Base-by-base conservation (phyloP, 2,888 invertebrate genomes). In the Barypeithes pellucidus region DNA sequence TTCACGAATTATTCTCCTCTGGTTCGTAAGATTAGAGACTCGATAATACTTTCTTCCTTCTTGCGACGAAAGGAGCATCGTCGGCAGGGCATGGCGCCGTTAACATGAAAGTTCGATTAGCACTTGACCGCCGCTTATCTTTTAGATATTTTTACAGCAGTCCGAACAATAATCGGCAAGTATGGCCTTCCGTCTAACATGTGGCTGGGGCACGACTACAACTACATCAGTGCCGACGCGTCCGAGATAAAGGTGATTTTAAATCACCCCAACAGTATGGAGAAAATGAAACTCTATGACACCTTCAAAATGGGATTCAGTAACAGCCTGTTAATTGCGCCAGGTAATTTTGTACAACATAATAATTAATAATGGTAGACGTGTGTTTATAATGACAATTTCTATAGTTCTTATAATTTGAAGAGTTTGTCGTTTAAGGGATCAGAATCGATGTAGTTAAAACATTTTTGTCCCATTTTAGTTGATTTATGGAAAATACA, bases 121-220 rank as follows among this genome's bases (percentile, higher is more conserved):
- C 33, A 5, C 8, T 33, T 45, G 18, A 18, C 24, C 52, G 66
- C 18, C 18, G 14, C 18, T 8, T 20, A 18, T 20, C n/a, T 24
- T 72, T 50, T 59, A 77, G 77, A 77, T 66, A n/a, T 77, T 20
- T 74, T 70, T 9, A 62, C 41, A 7, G 67, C 60, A n/a, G 29
- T 73, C 0, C 70, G 70, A 66, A 60, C 70, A 11, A 47, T 75
- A 5, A 71, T 73, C 33, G 18, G 54, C 9, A 68, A 74, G 61
- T 65, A 67, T 33, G 73, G 75, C 1, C 33, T 72, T 4, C 76
- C 76, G 1, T 75, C 71, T 33, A 73, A 73, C 43, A 41, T 75
- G 43, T 77, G 77, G 77, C 39, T 77, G 9, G 74, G 77, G 1
- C 77, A 77, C 36, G 68, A 75, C 8, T 77, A 75, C 45, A 57